Base-by-base conservation (phyloP, 2,888 invertebrate genomes). In the Drosophila lacicola region DNA sequence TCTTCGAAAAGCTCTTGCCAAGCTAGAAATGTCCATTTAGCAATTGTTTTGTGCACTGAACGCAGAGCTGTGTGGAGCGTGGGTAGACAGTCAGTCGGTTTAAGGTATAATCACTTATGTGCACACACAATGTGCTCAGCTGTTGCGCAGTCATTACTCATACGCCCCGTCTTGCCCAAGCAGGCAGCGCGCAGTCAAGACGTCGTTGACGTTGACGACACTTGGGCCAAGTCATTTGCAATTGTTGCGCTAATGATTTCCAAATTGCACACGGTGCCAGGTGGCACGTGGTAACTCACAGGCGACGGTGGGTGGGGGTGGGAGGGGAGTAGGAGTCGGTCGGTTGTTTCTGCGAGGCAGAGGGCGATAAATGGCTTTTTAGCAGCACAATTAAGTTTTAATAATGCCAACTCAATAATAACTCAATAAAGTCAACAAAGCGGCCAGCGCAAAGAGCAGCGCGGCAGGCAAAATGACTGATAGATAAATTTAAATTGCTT, bases 401-500 rank as follows among this genome's bases (percentile, higher is more conserved):
- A 83, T 81, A 81, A 78, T 64, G 41, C 57, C 42, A 63, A 58
- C 45, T 62, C 57, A 69, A 75, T 70, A 69, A 75, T 72, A 82
- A 74, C 79, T 82, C 76, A 82, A 84, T 84, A 74, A 74, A 79
- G 51, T 66, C 51, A 64, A 57, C 46, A 36, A 34, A 58, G 49
- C 45, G 64, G 41, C 50, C 37, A 58, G 42, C 25, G 42, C 46
- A 45, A 56, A 49, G 49, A 41, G 57, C 37, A 50, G 6, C 50
- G 21, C 49, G 6, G 47, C 54, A 66, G 65, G 57, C 70, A 66
- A 72, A 76, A 74, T 75, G 79, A 78, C 69, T 70, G 80, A 69
- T 80, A 80, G 85, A 80, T 76, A 84, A 58, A 82, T 80, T 77
- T 61, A 82, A 85, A 84, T 86, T 82, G 88, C 79, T 86, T 87